Base-by-base conservation (phyloP, 2,888 invertebrate genomes). In the Agonopterix arenella region DNA sequence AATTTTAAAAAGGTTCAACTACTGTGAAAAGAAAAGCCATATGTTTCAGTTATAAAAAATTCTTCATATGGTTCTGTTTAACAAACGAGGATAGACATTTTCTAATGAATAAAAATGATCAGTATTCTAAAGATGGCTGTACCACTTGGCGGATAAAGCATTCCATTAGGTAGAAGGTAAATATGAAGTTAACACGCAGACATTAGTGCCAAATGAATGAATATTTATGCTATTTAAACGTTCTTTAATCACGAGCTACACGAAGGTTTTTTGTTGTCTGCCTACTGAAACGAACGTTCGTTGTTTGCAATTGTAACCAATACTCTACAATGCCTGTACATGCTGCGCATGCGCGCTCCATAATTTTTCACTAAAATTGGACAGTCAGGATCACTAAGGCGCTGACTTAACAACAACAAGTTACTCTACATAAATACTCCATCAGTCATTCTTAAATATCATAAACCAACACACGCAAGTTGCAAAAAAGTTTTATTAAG, bases 161-260 rank as follows among this genome's bases (percentile, higher is more conserved):
- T 60, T 61, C 53, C 60, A 59, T 67, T 67, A 71, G 70, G 64
- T 65, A 70, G 70, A 64, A 54, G 51, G 54, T 59, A 68, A 75
- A 77, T 72, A 68, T 62, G 63, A 60, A 64, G 62, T 59, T 64
- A 72, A 61, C 80, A 83, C 79, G 79, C 79, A 76, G 64, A 67
- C 62, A 70, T 71, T 68, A 69, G 70, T 72, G 63, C 66, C 50
- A 36, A 46, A 46, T 64, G 66, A 76, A 83, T 84, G 80, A 84
- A 84, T 84, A 85, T 84, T 77, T 70, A 84, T 82, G 72, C 65
- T 66, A 67, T 73, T 75, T 84, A 85, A 84, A 82, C 82, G 84
- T 70, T 82, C 79, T 66, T 73, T 84, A 81, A 83, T 81, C 76
- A 78, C 80, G 68, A 66, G 60, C 62, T 66, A 67, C 77, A 76